Conservation (phyloP, 1,140 invertebrate species). For the Scaptomyza graminum region DNA sequence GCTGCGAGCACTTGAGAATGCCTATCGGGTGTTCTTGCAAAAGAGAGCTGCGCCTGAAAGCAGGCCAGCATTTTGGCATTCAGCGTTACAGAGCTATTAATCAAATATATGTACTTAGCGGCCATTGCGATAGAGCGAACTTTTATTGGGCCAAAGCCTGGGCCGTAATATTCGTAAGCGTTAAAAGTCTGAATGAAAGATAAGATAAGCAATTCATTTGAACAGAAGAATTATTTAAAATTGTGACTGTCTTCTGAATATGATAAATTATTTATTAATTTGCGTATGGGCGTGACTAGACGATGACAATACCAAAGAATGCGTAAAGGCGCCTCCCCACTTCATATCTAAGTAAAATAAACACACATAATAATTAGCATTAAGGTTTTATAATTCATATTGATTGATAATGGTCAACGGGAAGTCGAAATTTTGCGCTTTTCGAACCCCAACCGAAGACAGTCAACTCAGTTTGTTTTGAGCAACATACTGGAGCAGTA, state of each 20-base stretch:
- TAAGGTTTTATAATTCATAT: constrained; percentile 78
- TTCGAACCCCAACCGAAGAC: not conserved
- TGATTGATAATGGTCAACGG: constrained; percentile 68
- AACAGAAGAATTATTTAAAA: constrained; percentile 9
- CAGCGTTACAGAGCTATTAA: constrained; percentile 10
- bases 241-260: constrained; percentile 39
- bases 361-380: constrained; percentile 72
- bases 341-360: constrained; percentile 16
- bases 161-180: constrained; percentile 37
- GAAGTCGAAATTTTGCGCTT: constrained; percentile 19
- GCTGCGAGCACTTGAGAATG: not conserved
- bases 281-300: constrained; percentile 29
- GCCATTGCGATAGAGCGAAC: constrained; percentile 28
- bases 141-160: constrained; percentile 49
- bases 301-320: constrained; percentile 1
- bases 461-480: constrained; percentile 42
- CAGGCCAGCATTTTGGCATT: constrained; percentile 36
- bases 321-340: not conserved
- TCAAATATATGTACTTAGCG: constrained; percentile 30
- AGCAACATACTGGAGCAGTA: constrained; percentile 58
- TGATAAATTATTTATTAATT: constrained; percentile 67
- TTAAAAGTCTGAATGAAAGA: constrained; percentile 60
- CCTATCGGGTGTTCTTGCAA: not conserved
- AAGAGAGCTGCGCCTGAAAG: constrained; percentile 19
- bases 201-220: constrained; percentile 54